Conservation (phyloP, 2,888 invertebrate species). For the Nebria salina region DNA sequence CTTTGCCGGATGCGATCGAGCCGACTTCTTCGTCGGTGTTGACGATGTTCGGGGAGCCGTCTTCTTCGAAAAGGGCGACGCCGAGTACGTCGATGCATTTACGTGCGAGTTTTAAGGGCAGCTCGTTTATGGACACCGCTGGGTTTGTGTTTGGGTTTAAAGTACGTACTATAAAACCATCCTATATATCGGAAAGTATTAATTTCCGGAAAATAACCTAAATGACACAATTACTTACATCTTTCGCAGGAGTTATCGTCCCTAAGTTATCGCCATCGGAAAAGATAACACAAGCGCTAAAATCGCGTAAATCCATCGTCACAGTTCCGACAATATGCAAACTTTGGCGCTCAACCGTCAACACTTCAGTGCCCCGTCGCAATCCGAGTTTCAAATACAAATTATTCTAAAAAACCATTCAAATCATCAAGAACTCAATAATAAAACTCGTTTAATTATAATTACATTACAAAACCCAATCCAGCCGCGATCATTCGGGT, state of each 20-base stretch:
- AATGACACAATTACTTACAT: conserved; percentile 66
- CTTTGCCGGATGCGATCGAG: conserved; percentile 85
- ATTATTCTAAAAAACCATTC: conserved; percentile 70
- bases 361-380: conserved; percentile 65
- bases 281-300: conserved; percentile 70
- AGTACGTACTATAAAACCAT: conserved; percentile 81
- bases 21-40: conserved; percentile 79
- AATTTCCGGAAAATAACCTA: too few species aligned
- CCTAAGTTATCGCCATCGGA: conserved; percentile 84
- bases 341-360: conserved; percentile 67
- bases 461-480: conserved; percentile 86
- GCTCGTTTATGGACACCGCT: conserved; percentile 69
- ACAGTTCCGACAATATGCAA: conserved; percentile 65
- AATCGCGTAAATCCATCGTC: conserved; percentile 61
- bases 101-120: conserved; percentile 79
- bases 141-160: conserved; percentile 72
- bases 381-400: conserved; percentile 78
- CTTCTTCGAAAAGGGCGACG: conserved; percentile 76
- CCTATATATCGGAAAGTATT: conserved; percentile 62
- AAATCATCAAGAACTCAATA: conserved; percentile 45
- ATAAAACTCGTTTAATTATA: conserved; percentile 46
- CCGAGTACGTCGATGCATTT: conserved; percentile 84
- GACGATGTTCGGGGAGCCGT: conserved; percentile 61
- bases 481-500: conserved; percentile 83
- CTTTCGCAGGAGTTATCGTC: conserved; percentile 81